Conservation (phyloP, 2,888 invertebrate species). For the Tetramorium bicarinatum region DNA sequence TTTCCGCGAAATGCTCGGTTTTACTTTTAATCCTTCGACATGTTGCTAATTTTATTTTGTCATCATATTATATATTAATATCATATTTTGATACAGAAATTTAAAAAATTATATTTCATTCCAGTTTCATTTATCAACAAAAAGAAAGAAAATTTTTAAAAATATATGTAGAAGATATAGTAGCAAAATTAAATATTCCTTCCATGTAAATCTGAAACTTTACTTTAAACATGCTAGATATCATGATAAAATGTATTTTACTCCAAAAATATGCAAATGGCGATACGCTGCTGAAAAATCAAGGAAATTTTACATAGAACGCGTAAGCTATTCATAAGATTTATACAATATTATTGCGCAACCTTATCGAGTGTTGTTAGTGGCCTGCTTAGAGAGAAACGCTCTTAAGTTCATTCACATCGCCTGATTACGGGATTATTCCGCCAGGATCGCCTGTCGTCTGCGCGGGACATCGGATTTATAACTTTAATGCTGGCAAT, state of each 20-base stretch:
- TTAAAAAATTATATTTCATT: not conserved
- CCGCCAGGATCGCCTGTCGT: slow-evolving; percentile 59
- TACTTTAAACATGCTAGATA: not conserved
- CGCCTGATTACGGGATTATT: slow-evolving; percentile 71
- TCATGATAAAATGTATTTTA: not conserved
- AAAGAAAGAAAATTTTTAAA: not conserved
- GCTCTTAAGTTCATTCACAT: slow-evolving; percentile 67
- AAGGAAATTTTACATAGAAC: not conserved
- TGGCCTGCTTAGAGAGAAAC: slow-evolving; percentile 19
- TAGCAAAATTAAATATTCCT: not conserved
- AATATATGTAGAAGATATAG: not conserved
- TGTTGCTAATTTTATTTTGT: not conserved
- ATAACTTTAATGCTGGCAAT: slow-evolving; percentile 71
- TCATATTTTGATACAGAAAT: not conserved
- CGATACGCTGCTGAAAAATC: not conserved
- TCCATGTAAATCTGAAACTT: not conserved
- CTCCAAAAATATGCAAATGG: not conserved
- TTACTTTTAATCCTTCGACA: not conserved
- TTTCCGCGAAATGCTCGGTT: not conserved
- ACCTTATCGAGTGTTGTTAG: slow-evolving; percentile 4
- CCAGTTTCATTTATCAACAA: not conserved
- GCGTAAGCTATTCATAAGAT: slow-evolving; percentile 5
- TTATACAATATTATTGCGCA: not conserved
- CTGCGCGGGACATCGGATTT: slow-evolving; percentile 71
- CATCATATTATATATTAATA: not conserved